A percentile compares a stretch with the other conserved stretches of the same genome.
phyloP scores from a whole-genome alignment of 2,888 invertebrate species.

The Ferrisia virgata region DNA sequence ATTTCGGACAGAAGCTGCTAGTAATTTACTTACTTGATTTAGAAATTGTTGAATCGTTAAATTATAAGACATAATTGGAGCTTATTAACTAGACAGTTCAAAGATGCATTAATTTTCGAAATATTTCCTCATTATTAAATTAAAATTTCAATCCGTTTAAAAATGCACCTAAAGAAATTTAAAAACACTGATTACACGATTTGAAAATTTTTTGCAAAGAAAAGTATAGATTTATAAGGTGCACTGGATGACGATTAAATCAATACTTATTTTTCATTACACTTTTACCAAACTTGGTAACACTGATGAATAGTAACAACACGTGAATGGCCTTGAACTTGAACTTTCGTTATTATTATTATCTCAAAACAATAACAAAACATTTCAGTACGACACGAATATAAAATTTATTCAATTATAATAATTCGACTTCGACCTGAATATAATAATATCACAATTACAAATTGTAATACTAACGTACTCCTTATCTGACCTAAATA shows the following conservation, averaged over 20 bases:
- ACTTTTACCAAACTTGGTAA: neutral
- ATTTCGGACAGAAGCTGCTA: neutral
- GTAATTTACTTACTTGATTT: slow-evolving; percentile 30
- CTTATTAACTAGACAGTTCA: neutral
- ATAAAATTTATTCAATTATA: neutral
- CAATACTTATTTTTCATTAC: neutral
- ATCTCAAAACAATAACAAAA: neutral
- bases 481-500: neutral
- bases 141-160: neutral
- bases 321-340: neutral
- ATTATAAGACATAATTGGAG: slow-evolving; percentile 28
- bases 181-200: no score
- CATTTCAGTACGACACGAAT: neutral
- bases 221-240: no score
- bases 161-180: neutral
- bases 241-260: no score
- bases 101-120: neutral
- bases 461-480: neutral
- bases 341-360: neutral
- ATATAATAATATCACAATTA: neutral
- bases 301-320: neutral
- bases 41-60: neutral
- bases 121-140: neutral
- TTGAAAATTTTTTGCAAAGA: no score
- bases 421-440: neutral